Conservation (phyloP, 1,140 invertebrate genomes). For the Zaprionus lachaisei region DNA sequence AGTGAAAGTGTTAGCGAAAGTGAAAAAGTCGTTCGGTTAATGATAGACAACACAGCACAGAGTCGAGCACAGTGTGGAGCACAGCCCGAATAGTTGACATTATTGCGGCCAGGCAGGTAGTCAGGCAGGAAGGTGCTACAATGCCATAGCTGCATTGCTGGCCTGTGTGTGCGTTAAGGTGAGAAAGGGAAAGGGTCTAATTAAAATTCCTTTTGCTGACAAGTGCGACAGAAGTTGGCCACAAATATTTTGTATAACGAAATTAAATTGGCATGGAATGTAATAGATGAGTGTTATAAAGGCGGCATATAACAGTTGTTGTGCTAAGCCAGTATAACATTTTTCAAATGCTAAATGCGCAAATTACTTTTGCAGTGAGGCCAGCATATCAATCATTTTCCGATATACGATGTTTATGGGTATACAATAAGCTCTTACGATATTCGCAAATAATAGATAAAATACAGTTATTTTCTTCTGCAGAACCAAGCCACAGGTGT, state of each 20-base stretch:
- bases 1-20: constrained; percentile 37
- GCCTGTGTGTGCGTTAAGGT: neutral
- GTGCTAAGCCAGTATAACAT: neutral
- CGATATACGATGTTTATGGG: too few relatives aligned
- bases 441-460: neutral
- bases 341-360: neutral
- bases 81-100: constrained; percentile 46
- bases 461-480: neutral
- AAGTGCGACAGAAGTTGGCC: constrained; percentile 13
- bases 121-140: constrained; percentile 7
- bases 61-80: neutral
- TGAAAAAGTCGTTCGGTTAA: constrained; percentile 56
- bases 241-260: constrained; percentile 24
- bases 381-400: too few relatives aligned
- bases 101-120: constrained; percentile 31
- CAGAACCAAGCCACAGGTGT: constrained; percentile 34
- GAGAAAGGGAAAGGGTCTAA: constrained; percentile 19
- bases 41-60: constrained; percentile 24
- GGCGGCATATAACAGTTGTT: neutral
- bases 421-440: neutral
- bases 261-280: constrained; percentile 15
- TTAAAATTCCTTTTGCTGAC: constrained; percentile 31
- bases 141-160: constrained; percentile 28
- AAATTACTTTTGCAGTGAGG: too few relatives aligned
- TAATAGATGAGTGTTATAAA: neutral